phyloP scores from a whole-genome alignment of 2,888 invertebrate genomes.

The Drosophila neotestacea region DNA sequence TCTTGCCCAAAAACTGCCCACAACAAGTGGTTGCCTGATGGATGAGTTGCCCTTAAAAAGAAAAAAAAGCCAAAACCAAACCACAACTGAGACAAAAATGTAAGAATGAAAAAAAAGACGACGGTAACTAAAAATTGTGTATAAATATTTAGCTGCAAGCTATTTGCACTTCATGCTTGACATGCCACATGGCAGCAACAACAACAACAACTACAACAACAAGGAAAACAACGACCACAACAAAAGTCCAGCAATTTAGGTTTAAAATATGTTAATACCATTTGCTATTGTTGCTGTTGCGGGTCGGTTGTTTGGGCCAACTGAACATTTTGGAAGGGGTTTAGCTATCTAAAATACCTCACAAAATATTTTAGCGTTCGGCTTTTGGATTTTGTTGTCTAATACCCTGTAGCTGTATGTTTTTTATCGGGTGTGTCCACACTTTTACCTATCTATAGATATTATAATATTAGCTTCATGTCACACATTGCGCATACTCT shows the following conservation, averaged over 20 bases:
- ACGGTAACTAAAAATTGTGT: conserved; percentile 61
- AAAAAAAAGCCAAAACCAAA: conserved; percentile 11
- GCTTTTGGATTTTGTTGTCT: conserved; percentile 42
- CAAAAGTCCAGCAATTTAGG: conserved; percentile 72
- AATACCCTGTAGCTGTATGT: conserved; percentile 26
- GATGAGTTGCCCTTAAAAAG: conserved; percentile 25
- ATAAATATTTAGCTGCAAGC: conserved; percentile 77
- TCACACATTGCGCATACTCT: background rate
- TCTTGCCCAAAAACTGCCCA: conserved; percentile 11
- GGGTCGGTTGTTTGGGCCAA: conserved; percentile 33
- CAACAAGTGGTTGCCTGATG: conserved; percentile 47
- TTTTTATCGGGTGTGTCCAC: background rate
- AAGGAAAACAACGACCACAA: conserved; percentile 53
- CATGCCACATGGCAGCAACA: conserved; percentile 63
- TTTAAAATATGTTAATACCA: conserved; percentile 77
- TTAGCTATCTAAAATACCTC: conserved; percentile 66
- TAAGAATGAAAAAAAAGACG: conserved; percentile 17
- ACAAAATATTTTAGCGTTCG: conserved; percentile 67
- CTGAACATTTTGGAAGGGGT: conserved; percentile 21
- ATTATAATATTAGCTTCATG: background rate
- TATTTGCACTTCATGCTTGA: conserved; percentile 80
- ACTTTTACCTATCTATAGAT: background rate
- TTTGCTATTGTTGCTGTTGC: conserved; percentile 43
- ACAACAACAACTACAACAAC: conserved; percentile 29
- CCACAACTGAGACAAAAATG: conserved; percentile 28